phyloP scores from a whole-genome alignment of 2,888 invertebrate species.

The Diarsia dahlii region DNA sequence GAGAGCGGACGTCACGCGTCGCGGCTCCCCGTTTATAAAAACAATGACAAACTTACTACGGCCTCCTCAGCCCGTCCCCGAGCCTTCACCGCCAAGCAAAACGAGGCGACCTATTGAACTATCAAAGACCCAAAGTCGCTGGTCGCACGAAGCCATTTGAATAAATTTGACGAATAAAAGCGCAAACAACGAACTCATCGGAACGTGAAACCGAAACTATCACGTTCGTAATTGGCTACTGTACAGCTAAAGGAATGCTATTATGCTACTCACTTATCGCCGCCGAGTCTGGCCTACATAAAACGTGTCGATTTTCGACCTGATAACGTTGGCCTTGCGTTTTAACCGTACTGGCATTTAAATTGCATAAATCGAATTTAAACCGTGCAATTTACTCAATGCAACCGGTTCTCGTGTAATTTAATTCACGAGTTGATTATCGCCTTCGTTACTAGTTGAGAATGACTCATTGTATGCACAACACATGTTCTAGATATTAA shows the following conservation, averaged over 20 bases:
- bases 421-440: conserved; percentile 79
- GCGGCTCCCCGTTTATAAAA: conserved; percentile 75
- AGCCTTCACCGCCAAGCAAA: conserved; percentile 62
- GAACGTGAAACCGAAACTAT: conserved; percentile 88
- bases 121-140: conserved; percentile 72
- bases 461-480: conserved; percentile 78
- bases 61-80: conserved; percentile 66
- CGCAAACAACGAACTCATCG: conserved; percentile 81
- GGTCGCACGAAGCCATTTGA: conserved; percentile 77
- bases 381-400: conserved; percentile 81
- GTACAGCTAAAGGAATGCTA: conserved; percentile 83
- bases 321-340: conserved; percentile 87
- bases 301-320: conserved; percentile 86
- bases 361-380: conserved; percentile 84
- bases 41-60: conserved; percentile 73
- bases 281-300: conserved; percentile 85
- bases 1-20: conserved; percentile 82
- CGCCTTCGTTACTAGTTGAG: conserved; percentile 72
- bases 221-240: conserved; percentile 85
- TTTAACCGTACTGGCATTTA: conserved; percentile 84
- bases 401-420: conserved; percentile 84
- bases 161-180: conserved; percentile 81
- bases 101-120: conserved; percentile 77
- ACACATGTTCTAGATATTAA: conserved; percentile 74
- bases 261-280: conserved; percentile 81